Evolutionary conservation across 2,113 vertebrate species (phyloP).

Genomic region (Mobula hypostoma): DNA sequence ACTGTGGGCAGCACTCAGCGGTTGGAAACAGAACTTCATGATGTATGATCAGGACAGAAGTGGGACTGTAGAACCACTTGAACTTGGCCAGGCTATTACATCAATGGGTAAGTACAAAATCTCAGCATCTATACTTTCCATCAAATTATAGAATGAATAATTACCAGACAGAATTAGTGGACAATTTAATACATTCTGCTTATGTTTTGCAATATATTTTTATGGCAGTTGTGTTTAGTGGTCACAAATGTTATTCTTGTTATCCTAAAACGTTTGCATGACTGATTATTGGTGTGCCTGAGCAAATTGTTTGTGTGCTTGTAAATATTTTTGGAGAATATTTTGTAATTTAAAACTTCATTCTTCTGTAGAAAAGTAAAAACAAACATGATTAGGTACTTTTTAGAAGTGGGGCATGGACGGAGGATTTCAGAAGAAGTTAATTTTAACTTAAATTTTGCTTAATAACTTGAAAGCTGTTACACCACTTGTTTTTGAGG

Average conservation of each 20-base stretch:
- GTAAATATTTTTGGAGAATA: not conserved
- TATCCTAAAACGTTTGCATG: not conserved
- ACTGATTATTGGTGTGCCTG: not conserved
- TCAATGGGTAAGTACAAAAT: conserved; percentile 69
- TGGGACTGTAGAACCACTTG: conserved; percentile 73
- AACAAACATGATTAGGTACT: not conserved
- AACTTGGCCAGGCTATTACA: conserved; percentile 67
- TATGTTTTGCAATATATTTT: not conserved
- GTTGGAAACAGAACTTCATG: conserved; percentile 87
- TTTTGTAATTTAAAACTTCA: not conserved
- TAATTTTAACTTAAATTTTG: not conserved
- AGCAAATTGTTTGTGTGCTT: not conserved
- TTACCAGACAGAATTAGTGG: not conserved
- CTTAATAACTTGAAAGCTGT: not conserved
- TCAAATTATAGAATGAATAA: not conserved
- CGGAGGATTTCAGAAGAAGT: not conserved
- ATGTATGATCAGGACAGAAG: conserved; percentile 73
- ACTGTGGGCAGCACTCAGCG: conserved; percentile 68
- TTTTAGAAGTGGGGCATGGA: not conserved
- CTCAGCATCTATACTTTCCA: too few relatives aligned
- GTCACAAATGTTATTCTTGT: not conserved
- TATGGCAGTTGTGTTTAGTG: not conserved
- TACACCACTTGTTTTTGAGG: not conserved
- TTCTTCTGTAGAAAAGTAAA: not conserved
- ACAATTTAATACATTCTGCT: not conserved